Conservation (phyloP, 2,797 vertebrate species). For the Malacoraja senta region DNA sequence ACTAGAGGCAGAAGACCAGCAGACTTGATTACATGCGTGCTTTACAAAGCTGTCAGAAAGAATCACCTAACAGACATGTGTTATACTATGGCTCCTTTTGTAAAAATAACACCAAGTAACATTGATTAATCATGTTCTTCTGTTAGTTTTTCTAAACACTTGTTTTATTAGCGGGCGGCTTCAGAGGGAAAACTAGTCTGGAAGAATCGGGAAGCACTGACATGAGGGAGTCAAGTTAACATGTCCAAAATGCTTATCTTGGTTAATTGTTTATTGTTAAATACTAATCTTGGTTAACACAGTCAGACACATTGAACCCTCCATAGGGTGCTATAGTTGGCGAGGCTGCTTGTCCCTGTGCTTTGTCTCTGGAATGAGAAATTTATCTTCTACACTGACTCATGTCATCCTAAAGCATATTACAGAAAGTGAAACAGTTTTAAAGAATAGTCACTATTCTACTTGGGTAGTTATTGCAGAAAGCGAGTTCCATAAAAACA, state of each 20-base stretch:
- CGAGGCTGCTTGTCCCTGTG: background rate
- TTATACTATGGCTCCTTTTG: background rate
- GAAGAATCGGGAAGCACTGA: background rate
- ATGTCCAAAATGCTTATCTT: background rate
- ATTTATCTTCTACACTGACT: background rate
- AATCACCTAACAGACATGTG: too few species aligned
- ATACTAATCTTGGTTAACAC: background rate
- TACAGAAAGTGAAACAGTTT: background rate
- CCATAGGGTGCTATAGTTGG: background rate
- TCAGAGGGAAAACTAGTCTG: background rate
- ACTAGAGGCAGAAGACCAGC: background rate
- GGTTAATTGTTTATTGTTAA: background rate
- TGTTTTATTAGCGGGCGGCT: background rate
- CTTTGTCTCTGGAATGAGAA: too few species aligned
- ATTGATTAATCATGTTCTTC: background rate
- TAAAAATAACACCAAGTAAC: background rate
- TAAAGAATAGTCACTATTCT: background rate
- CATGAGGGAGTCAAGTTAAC: background rate
- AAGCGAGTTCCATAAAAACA: background rate
- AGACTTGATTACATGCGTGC: background rate
- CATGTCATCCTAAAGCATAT: background rate
- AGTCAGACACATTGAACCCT: background rate
- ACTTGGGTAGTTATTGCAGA: background rate
- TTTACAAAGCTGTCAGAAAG: slow-evolving; percentile 5
- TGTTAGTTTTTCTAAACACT: background rate